Evolutionary conservation across 2,888 invertebrate genomes (phyloP).

Genomic region (Notodonta ziczac): DNA sequence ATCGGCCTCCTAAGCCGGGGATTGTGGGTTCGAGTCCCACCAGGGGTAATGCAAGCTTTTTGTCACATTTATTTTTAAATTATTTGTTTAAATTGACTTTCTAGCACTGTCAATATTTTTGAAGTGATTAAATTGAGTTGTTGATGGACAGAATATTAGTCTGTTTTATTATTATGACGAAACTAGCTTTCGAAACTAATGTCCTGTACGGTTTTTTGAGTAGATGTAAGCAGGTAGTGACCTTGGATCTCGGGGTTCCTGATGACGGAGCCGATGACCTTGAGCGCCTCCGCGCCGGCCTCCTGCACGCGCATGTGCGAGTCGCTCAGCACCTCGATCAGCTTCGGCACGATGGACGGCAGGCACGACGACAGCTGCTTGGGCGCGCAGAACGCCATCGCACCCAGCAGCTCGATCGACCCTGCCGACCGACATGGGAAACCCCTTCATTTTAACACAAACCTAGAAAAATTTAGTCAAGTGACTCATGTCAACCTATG

Average conservation of each 20-base stretch:
- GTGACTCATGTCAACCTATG: no score
- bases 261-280: slow-evolving; percentile 98
- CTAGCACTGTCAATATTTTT: no score
- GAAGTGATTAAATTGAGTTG: no score
- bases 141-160: no score
- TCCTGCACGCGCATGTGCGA: slow-evolving; percentile 98
- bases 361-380: slow-evolving; percentile 99
- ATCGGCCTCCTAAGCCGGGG: slow-evolving; percentile 91
- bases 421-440: slow-evolving; percentile 75
- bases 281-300: slow-evolving; percentile 97
- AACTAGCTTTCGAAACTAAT: not conserved
- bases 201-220: no score
- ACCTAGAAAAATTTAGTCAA: no score
- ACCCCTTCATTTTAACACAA: no score
- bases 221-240: slow-evolving; percentile 36
- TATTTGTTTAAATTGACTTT: no score
- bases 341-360: slow-evolving; percentile 98
- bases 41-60: slow-evolving; percentile 31
- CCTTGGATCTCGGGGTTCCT: slow-evolving; percentile 99
- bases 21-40: slow-evolving; percentile 89
- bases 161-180: no score
- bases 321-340: slow-evolving; percentile 98
- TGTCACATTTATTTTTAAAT: no score
- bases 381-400: slow-evolving; percentile 99
- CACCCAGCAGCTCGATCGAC: slow-evolving; percentile 97